Evolutionary conservation across 2,797 vertebrate species (phyloP).

Genomic region (Ateles fusciceps): DNA sequence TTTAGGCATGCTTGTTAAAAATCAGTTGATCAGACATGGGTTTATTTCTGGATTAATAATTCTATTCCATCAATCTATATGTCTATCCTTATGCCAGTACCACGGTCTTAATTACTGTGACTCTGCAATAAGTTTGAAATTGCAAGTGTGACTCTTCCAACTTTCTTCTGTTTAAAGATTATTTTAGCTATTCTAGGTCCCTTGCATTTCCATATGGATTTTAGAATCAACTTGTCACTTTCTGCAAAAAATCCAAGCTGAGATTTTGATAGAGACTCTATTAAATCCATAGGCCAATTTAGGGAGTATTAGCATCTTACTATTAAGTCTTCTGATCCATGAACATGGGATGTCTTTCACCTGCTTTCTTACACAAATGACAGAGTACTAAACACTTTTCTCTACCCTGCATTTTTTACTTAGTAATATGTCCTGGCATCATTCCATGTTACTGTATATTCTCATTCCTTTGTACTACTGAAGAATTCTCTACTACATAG

Average conservation of each 20-base stretch:
- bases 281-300: neutral
- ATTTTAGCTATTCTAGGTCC: neutral
- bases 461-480: neutral
- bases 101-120: neutral
- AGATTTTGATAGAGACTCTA: neutral
- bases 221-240: slow-evolving; percentile 6
- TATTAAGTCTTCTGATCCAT: neutral
- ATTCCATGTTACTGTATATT: neutral
- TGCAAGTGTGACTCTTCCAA: neutral
- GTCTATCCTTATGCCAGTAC: neutral
- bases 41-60: neutral
- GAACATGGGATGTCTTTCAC: neutral
- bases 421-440: neutral
- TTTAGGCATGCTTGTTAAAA: neutral
- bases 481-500: neutral
- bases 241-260: neutral
- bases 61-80: neutral
- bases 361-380: neutral
- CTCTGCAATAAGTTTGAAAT: neutral
- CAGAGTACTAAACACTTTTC: neutral
- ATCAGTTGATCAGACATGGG: neutral
- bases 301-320: neutral
- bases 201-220: neutral
- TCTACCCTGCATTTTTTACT: neutral
- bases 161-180: neutral